Evolutionary conservation across 1,140 invertebrate genomes (phyloP).

Genomic region (Akabosia matsudoensis): DNA sequence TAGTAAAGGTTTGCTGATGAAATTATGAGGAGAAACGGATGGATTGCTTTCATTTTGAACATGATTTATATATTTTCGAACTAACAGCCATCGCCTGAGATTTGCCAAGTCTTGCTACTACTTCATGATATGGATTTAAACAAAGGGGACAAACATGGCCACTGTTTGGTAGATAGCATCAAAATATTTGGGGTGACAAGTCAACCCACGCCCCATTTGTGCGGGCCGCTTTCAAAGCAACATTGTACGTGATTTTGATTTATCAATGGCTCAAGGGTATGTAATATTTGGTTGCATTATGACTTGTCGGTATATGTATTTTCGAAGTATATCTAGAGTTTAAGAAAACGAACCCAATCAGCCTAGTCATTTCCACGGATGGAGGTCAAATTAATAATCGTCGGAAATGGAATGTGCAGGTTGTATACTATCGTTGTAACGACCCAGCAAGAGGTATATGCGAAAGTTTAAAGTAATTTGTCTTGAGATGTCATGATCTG

Average conservation of each 20-base stretch:
- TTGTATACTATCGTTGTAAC: background rate
- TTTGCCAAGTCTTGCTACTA: background rate
- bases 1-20: background rate
- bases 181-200: background rate
- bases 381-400: background rate
- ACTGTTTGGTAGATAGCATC: background rate
- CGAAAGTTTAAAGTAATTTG: background rate
- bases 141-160: background rate
- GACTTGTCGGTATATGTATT: too few relatives aligned
- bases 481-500: background rate
- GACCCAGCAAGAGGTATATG: background rate
- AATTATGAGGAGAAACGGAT: too few relatives aligned
- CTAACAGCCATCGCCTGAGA: too few relatives aligned
- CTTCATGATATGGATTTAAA: background rate
- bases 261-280: background rate
- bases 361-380: background rate
- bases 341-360: background rate
- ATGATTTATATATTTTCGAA: too few relatives aligned
- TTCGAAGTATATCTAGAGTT: background rate
- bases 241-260: background rate
- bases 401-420: background rate
- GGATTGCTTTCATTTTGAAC: too few relatives aligned
- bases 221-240: background rate
- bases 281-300: too few relatives aligned
- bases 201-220: background rate